Evolutionary conservation across 2,113 vertebrate species (phyloP).

Genomic region (Gallinago undulata): DNA sequence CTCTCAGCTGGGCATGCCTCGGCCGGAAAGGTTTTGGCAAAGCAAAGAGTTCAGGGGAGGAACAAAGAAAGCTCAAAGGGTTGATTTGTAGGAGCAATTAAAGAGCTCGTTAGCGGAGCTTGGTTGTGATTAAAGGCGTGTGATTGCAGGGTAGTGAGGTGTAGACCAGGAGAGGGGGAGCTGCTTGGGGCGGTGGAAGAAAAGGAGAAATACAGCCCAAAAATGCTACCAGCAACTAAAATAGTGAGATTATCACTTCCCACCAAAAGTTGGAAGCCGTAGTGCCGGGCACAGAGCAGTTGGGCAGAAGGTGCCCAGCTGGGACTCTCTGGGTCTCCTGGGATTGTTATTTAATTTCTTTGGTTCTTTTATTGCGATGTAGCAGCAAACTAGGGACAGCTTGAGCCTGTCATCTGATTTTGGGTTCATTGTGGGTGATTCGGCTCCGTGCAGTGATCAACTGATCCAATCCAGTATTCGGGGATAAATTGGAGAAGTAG

Average conservation of each 20-base stretch:
- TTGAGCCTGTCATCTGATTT: not conserved
- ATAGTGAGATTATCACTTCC: not conserved
- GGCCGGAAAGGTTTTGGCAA: constrained; percentile 16
- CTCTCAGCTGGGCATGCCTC: not conserved
- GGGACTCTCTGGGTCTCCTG: not conserved
- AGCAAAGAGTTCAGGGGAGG: not conserved
- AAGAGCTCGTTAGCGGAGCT: not conserved
- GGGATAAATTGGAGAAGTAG: not conserved
- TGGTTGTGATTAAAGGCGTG: not conserved
- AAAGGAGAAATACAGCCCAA: not conserved
- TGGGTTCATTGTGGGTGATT: not conserved
- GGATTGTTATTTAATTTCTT: not conserved
- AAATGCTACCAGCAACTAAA: not conserved
- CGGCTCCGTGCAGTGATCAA: not conserved
- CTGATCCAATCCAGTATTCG: not conserved
- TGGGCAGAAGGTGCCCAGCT: not conserved
- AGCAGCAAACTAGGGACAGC: not conserved
- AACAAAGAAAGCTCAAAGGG: not conserved
- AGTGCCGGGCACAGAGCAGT: not conserved
- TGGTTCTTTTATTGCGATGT: not conserved
- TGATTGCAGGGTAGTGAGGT: not conserved
- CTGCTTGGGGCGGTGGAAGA: not conserved
- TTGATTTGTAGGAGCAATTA: not conserved
- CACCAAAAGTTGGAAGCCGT: not conserved
- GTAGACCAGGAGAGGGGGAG: not conserved